A percentile compares a stretch with the other conserved stretches of the same genome.
Conservation (phyloP, 2,797 vertebrate genomes). For the Avahi laniger region DNA sequence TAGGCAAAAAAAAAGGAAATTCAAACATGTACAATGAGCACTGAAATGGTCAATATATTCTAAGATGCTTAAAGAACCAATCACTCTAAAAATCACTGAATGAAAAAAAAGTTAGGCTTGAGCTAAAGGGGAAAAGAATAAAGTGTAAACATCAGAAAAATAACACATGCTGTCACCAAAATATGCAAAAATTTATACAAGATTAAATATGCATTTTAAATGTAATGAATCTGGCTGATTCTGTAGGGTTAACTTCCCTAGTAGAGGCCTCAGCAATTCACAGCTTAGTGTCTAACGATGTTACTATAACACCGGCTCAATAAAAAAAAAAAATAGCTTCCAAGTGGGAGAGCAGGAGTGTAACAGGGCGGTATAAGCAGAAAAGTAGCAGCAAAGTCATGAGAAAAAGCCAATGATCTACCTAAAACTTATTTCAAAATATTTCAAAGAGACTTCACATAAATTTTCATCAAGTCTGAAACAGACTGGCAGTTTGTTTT, state of each 20-base stretch:
- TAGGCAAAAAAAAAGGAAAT: background rate
- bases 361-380: background rate
- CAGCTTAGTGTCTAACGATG: constrained; percentile 46
- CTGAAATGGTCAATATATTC: background rate
- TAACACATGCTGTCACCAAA: background rate
- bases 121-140: background rate
- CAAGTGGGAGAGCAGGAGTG: constrained; percentile 10
- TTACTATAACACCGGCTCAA: constrained; percentile 46
- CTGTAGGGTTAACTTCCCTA: constrained; percentile 8
- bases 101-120: background rate
- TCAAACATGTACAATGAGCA: background rate
- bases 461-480: constrained; percentile 51
- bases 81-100: background rate
- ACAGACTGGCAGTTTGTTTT: background rate
- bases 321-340: constrained; percentile 18
- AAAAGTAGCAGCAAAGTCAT: constrained; percentile 25
- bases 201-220: constrained; percentile 8
- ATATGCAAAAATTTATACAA: constrained; percentile 34
- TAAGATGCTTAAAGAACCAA: constrained; percentile 31
- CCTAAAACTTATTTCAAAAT: constrained; percentile 22
- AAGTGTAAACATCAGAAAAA: constrained; percentile 33
- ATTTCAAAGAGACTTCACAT: constrained; percentile 41
- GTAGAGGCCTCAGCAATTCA: constrained; percentile 32
- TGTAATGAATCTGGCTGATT: constrained; percentile 7
- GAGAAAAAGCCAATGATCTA: constrained; percentile 21